Evolutionary conservation across 2,113 vertebrate genomes (phyloP).

Genomic region (Phrynosoma blainvillii): DNA sequence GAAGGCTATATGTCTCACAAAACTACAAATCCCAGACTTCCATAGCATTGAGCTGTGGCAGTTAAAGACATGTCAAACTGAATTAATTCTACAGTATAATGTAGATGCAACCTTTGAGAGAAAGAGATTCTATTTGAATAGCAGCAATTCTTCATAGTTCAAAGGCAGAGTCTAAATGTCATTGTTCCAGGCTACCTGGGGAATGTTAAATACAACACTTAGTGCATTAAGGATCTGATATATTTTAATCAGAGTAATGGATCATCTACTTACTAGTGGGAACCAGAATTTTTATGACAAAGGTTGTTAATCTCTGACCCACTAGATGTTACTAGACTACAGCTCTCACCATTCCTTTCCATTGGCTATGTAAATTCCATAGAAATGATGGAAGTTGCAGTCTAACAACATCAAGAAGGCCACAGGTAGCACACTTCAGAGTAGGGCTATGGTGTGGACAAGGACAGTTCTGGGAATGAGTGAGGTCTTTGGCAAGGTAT

Average conservation of each 20-base stretch:
- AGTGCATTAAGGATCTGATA: background rate
- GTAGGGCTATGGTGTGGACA: too few relatives aligned
- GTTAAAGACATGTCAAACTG: too few relatives aligned
- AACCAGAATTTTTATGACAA: background rate
- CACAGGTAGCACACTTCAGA: too few relatives aligned
- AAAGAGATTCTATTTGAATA: background rate
- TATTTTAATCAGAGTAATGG: background rate
- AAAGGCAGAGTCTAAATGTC: background rate
- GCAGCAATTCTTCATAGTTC: background rate
- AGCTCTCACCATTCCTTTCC: background rate
- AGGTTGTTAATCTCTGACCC: too few relatives aligned
- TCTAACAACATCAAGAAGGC: too few relatives aligned
- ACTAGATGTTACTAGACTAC: background rate
- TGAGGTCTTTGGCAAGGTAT: too few relatives aligned
- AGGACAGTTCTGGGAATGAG: too few relatives aligned
- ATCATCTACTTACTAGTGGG: background rate
- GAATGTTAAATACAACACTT: background rate
- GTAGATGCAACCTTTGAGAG: too few relatives aligned
- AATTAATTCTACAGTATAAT: too few relatives aligned
- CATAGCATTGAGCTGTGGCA: too few relatives aligned
- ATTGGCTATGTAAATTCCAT: too few relatives aligned
- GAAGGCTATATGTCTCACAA: background rate
- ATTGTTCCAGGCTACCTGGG: background rate
- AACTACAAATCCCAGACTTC: background rate
- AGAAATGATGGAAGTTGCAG: too few relatives aligned